phyloP scores from a whole-genome alignment of 2,888 invertebrate species.

The Caenorhabditis angaria region DNA sequence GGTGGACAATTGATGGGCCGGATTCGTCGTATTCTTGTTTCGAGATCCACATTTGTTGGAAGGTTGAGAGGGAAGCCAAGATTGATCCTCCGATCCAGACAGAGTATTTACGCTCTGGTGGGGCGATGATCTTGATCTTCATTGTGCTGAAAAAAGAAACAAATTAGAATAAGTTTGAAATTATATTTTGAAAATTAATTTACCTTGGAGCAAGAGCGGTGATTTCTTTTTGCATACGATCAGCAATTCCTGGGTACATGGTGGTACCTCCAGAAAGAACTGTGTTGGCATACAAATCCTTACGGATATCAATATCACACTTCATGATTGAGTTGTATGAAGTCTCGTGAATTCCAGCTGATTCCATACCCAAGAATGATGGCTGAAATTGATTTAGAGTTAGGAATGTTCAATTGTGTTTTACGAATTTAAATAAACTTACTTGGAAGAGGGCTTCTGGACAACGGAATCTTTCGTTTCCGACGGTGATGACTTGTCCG shows the following conservation, averaged over 20 bases:
- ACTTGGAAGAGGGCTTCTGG: conserved; percentile 17
- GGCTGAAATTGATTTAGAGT: conserved; percentile 12
- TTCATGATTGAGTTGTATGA: conserved; percentile 18
- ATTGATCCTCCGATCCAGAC: conserved; percentile 20
- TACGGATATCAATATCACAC: conserved; percentile 18
- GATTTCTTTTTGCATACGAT: conserved; percentile 20
- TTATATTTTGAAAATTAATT: conserved; percentile 77
- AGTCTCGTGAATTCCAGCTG: conserved; percentile 17
- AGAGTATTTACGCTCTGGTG: conserved; percentile 18
- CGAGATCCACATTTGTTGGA: conserved; percentile 86
- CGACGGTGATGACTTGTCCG: conserved; percentile 20
- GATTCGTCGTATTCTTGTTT: conserved; percentile 84
- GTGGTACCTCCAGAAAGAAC: conserved; percentile 17
- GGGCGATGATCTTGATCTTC: conserved; percentile 20
- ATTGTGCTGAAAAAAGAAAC: conserved; percentile 76
- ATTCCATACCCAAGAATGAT: conserved; percentile 21
- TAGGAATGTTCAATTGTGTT: too few species aligned
- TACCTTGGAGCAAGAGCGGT: conserved; percentile 19
- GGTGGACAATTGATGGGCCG: conserved; percentile 56
- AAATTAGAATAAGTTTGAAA: conserved; percentile 75
- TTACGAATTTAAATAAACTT: too few species aligned
- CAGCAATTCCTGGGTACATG: conserved; percentile 20
- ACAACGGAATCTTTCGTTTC: conserved; percentile 18
- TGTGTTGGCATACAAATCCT: conserved; percentile 19
- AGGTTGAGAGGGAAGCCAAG: conserved; percentile 85